phyloP scores from a whole-genome alignment of 2,888 invertebrate genomes.

The Conus canariensis region DNA sequence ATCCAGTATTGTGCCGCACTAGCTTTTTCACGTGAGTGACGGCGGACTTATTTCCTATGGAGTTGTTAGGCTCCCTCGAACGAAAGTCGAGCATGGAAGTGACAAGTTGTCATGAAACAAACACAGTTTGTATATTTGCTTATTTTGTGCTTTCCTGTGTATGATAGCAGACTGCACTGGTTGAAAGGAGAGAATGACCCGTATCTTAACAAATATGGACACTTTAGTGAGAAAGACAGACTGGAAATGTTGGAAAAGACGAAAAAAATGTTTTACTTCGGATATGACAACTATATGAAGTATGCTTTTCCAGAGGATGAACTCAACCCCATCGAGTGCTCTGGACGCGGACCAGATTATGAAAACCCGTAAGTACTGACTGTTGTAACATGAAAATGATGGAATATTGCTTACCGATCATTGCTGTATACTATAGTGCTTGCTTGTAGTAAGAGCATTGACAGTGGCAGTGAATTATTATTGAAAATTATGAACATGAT shows the following conservation, averaged over 20 bases:
- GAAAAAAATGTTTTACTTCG: constrained; percentile 82
- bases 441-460: too few relatives aligned
- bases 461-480: too few relatives aligned
- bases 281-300: constrained; percentile 84
- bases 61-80: constrained; percentile 1
- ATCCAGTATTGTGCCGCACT: neutral
- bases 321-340: constrained; percentile 83
- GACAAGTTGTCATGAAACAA: constrained; percentile 39
- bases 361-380: constrained; percentile 81
- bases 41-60: constrained; percentile 12
- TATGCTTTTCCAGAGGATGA: constrained; percentile 84
- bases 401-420: neutral
- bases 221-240: constrained; percentile 74
- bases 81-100: constrained; percentile 38
- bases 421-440: too few relatives aligned
- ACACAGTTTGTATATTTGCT: constrained; percentile 16
- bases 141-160: constrained; percentile 16
- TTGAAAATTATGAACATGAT: too few relatives aligned
- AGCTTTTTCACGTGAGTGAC: constrained; percentile 27
- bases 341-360: constrained; percentile 83
- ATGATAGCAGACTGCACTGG: constrained; percentile 36
- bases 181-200: constrained; percentile 52
- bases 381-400: neutral
- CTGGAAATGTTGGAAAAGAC: constrained; percentile 77
- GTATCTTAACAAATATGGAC: constrained; percentile 72